phyloP scores from a whole-genome alignment of 2,888 invertebrate genomes.

The Mythimna impura region DNA sequence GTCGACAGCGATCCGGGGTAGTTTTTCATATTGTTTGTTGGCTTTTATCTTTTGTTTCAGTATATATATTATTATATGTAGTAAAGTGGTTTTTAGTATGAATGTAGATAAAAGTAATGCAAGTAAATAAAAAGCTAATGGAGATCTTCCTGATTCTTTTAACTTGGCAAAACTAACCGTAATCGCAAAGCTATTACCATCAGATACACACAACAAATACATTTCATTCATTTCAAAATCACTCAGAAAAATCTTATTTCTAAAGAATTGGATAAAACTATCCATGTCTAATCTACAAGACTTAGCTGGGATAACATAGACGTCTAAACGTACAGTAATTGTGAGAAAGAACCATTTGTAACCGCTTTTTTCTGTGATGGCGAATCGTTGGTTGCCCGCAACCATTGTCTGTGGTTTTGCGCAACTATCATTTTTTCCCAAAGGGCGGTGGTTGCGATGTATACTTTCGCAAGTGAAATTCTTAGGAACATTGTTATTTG shows the following conservation, averaged over 20 bases:
- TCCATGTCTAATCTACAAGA: constrained; percentile 47
- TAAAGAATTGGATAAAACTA: constrained; percentile 35
- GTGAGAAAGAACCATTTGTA: constrained; percentile 58
- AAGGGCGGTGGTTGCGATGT: constrained; percentile 54
- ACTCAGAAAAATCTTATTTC: constrained; percentile 37
- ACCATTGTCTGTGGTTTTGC: constrained; percentile 59
- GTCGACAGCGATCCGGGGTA: too few relatives aligned
- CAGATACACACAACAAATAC: constrained; percentile 6
- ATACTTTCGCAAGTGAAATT: constrained; percentile 58
- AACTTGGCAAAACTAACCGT: constrained; percentile 1
- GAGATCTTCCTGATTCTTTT: background rate
- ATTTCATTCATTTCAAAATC: constrained; percentile 36
- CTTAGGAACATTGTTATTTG: constrained; percentile 23
- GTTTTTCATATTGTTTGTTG: too few relatives aligned
- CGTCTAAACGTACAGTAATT: constrained; percentile 43
- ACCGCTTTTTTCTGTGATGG: constrained; percentile 47
- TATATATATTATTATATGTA: too few relatives aligned
- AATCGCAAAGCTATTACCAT: background rate
- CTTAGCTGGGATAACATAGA: constrained; percentile 46
- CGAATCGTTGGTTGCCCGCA: constrained; percentile 28
- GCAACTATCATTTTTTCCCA: constrained; percentile 56
- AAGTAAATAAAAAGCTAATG: background rate
- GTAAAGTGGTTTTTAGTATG: too few relatives aligned
- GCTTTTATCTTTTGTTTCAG: background rate
- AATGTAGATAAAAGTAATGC: background rate